A percentile compares a stretch with the other conserved stretches of the same genome.
phyloP scores from a whole-genome alignment of 2,113 vertebrate genomes.

The Raja brachyura region DNA sequence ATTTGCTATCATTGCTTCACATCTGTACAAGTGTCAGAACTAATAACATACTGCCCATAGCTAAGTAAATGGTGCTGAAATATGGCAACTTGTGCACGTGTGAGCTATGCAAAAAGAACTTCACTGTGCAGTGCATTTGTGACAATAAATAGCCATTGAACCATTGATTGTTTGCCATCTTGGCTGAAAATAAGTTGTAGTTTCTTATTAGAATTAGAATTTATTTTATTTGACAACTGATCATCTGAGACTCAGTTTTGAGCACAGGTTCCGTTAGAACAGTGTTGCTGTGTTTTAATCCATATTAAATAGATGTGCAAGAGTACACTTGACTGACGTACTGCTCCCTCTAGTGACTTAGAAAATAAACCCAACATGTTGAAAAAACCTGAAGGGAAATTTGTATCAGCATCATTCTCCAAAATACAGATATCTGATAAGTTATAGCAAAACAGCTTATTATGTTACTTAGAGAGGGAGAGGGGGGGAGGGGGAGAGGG shows the following conservation, averaged over 20 bases:
- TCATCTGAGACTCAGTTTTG: not conserved
- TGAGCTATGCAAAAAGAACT: too few species aligned
- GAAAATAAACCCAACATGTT: not conserved
- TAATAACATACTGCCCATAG: not conserved
- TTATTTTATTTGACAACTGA: not conserved
- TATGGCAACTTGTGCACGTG: too few species aligned
- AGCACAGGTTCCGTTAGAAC: not conserved
- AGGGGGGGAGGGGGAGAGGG: too few species aligned
- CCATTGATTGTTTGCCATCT: not conserved
- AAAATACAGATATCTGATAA: too few species aligned
- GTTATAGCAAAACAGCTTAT: too few species aligned
- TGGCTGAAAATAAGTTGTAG: not conserved
- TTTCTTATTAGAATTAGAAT: not conserved
- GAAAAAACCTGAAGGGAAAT: not conserved
- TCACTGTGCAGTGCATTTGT: too few species aligned
- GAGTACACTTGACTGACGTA: not conserved
- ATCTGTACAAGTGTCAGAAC: not conserved
- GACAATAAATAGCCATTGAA: not conserved
- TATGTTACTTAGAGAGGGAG: too few species aligned
- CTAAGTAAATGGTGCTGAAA: too few species aligned
- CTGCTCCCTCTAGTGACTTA: slow-evolving; percentile 28
- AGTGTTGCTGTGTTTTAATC: not conserved
- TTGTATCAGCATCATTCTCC: too few species aligned
- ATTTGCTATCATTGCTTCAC: not conserved
- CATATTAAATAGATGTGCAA: not conserved